Conservation (phyloP, 1,140 invertebrate species). For the Atta colombica region DNA sequence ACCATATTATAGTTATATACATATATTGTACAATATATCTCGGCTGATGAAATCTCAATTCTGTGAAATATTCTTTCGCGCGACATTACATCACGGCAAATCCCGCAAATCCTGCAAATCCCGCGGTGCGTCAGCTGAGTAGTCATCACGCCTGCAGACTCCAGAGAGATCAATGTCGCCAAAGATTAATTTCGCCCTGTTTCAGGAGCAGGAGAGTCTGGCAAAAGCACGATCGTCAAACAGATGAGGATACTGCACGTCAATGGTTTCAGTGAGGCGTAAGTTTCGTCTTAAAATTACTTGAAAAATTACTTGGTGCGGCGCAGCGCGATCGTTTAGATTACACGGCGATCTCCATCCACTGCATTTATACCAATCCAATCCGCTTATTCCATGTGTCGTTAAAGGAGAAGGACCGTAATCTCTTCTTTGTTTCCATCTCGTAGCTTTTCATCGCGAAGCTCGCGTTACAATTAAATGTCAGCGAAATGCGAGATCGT, state of each 20-base stretch:
- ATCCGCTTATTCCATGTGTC: background rate
- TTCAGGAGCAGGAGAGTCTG: conserved; percentile 97
- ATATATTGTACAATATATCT: too few species aligned
- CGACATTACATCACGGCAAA: background rate
- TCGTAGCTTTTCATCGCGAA: conserved; percentile 24
- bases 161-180: background rate
- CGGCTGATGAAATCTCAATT: conserved; percentile 24
- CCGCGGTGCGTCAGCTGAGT: background rate
- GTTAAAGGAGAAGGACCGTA: conserved; percentile 50
- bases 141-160: too few species aligned
- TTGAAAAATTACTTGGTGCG: conserved; percentile 26
- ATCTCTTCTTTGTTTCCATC: conserved; percentile 45
- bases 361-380: too few species aligned
- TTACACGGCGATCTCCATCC: background rate
- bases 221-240: conserved; percentile 99
- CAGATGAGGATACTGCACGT: conserved; percentile 99
- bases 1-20: too few species aligned
- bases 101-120: background rate
- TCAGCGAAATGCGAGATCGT: conserved; percentile 50
- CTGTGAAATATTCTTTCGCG: background rate
- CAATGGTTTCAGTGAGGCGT: conserved; percentile 98
- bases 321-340: too few species aligned
- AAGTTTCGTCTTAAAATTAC: conserved; percentile 82
- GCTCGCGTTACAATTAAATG: conserved; percentile 59
- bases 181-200: conserved; percentile 69